Percentiles rank a stretch among this genome's conserved stretches.
Evolutionary conservation across 2,888 invertebrate species (phyloP).

Genomic region (Pristionchus entomophagus): DNA sequence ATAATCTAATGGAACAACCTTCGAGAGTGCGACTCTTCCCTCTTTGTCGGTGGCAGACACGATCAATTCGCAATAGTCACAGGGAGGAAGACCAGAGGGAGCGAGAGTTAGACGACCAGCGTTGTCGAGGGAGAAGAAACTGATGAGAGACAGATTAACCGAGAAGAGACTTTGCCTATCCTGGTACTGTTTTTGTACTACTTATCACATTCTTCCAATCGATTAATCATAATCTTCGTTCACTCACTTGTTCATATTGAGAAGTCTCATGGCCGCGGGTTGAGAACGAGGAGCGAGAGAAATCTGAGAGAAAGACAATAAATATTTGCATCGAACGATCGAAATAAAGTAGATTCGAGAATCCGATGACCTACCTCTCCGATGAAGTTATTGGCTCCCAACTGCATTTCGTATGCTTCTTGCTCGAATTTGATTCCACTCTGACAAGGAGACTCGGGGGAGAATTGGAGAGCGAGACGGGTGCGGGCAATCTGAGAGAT

Average conservation of each 20-base stretch:
- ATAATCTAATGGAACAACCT: slow-evolving; percentile 50
- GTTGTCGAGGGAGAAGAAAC: slow-evolving; percentile 48
- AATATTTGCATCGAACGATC: neutral
- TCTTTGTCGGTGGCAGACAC: slow-evolving; percentile 63
- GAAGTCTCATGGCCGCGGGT: slow-evolving; percentile 23
- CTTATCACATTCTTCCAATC: too few species aligned
- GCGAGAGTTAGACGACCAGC: slow-evolving; percentile 42
- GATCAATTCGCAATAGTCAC: slow-evolving; percentile 63
- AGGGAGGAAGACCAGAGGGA: slow-evolving; percentile 35
- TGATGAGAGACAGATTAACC: neutral
- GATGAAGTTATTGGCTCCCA: neutral
- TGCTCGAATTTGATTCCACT: slow-evolving; percentile 33
- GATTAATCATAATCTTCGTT: too few species aligned
- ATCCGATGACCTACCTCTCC: slow-evolving; percentile 28
- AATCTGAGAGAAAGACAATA: neutral
- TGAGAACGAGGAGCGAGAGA: slow-evolving; percentile 32
- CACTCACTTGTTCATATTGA: slow-evolving; percentile 46
- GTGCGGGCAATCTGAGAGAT: neutral
- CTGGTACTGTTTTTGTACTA: too few species aligned
- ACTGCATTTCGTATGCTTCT: slow-evolving; percentile 45
- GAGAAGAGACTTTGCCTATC: too few species aligned
- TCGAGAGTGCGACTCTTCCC: slow-evolving; percentile 56
- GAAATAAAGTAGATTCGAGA: too few species aligned
- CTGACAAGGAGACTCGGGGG: slow-evolving; percentile 20
- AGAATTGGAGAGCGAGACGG: slow-evolving; percentile 28